phyloP scores from a whole-genome alignment of 2,888 invertebrate species.

The Calliopum simillimum region DNA sequence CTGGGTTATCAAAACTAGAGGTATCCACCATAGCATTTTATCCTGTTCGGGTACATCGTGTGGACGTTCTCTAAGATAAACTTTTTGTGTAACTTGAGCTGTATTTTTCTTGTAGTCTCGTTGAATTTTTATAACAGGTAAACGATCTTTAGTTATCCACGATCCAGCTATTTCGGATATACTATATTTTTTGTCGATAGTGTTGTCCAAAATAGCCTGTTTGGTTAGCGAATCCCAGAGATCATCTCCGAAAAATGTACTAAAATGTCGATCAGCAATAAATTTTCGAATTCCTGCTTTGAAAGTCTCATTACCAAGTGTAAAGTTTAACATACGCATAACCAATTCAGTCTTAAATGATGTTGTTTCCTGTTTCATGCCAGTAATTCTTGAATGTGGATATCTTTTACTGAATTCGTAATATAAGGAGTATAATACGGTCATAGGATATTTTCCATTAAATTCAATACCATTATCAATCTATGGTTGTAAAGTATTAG shows the following conservation, averaged over 20 bases:
- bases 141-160: conserved; percentile 85
- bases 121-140: conserved; percentile 79
- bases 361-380: conserved; percentile 77
- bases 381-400: conserved; percentile 82
- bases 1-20: conserved; percentile 73
- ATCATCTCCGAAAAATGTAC: conserved; percentile 82
- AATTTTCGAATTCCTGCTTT: conserved; percentile 78
- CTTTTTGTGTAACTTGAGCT: conserved; percentile 73
- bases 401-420: conserved; percentile 84
- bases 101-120: conserved; percentile 76
- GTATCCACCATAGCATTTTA: conserved; percentile 81
- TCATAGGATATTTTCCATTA: conserved; percentile 85
- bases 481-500: conserved; percentile 62
- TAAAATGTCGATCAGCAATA: conserved; percentile 76
- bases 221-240: conserved; percentile 81
- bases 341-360: conserved; percentile 82
- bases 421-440: conserved; percentile 80
- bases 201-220: conserved; percentile 73
- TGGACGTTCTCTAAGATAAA: conserved; percentile 79
- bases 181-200: conserved; percentile 71
- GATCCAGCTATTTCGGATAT: conserved; percentile 80
- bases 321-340: conserved; percentile 91
- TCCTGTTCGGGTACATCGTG: conserved; percentile 79
- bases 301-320: conserved; percentile 82
- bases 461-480: conserved; percentile 78